Conservation (phyloP, 92 coral and sea anemone species). For the Phenganax marumi region DNA sequence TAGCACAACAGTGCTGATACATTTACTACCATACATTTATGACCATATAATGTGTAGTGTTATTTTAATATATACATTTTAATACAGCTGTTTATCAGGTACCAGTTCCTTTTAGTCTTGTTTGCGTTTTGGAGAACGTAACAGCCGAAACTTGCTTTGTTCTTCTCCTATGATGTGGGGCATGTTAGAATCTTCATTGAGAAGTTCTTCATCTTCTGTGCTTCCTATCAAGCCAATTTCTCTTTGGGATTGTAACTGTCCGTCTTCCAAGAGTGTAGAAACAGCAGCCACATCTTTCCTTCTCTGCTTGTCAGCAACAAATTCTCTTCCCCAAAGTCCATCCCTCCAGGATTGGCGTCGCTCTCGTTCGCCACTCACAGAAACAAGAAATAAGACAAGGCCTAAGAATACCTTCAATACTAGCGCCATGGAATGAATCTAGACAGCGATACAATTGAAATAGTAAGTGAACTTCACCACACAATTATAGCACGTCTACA, state of each 20-base stretch:
- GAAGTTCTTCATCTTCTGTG: too few relatives aligned
- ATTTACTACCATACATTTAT: too few relatives aligned
- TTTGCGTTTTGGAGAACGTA: slow-evolving; percentile 6
- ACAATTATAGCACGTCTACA: too few relatives aligned
- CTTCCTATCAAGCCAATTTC: too few relatives aligned
- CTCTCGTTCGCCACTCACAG: slow-evolving; percentile 3
- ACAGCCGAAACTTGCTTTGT: background rate
- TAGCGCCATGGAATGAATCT: background rate
- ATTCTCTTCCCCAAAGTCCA: slow-evolving; percentile 17
- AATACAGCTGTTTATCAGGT: background rate
- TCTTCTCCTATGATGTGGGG: slow-evolving; percentile 1
- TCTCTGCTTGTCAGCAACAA: background rate
- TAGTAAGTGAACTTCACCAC: too few relatives aligned
- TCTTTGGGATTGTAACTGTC: background rate
- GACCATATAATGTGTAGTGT: background rate
- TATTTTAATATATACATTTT: background rate
- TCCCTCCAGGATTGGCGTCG: slow-evolving; percentile 9
- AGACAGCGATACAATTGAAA: background rate
- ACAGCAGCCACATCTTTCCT: slow-evolving; percentile 8
- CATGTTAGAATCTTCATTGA: slow-evolving; percentile 4
- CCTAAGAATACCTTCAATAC: background rate
- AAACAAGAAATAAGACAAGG: slow-evolving; percentile 5
- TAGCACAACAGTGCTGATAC: too few relatives aligned
- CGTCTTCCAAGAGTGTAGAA: background rate
- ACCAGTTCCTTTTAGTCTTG: background rate